Evolutionary conservation across 2,113 vertebrate genomes (phyloP), one percentile per base, ranked within the genome.

Genomic region (Bettongia penicillata): DNA sequence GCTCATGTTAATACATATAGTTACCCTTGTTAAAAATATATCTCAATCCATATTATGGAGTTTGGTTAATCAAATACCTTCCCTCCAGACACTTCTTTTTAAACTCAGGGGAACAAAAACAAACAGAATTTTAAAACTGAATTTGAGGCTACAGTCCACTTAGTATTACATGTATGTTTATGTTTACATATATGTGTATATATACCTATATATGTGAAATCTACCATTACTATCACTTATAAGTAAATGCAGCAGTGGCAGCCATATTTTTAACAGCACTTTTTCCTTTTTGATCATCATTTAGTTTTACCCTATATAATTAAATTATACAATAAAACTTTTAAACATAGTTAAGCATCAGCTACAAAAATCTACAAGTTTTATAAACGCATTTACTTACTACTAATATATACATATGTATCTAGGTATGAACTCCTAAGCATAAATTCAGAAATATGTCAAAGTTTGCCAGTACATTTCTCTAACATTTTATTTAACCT

Each of bases 21-120:
- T 19, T 94, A 48, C 92, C 16, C 94, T 91, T 92, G 25, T 92
- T 97, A 89, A 94, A 43, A 89, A 51, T 1, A 92, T 16, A 3
- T 22, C 92, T 68, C 94, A 8, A 93, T 8, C 49, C 91, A 96
- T 25, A 92, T 93, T 93, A 53, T 92, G n/a, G 2, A 93, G 89
- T 95, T 53, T 95, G 93, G 84, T 97, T 95, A 95, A 95, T 31
- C 50, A 95, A 96, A 95, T 51, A 61, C 26, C 28, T 61, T 61
- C 26, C 26, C 28, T 94, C 93, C 23, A 93, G 51, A 4, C 55
- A 93, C 77, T 92, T 52, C n/a, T 84, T 37, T 93, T 49, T 93
- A 94, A 95, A 90, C 93, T 37, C 90, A 51, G 92, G 47, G 89
- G n/a, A 94, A 77, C 47, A 77, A 51, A 92, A 57, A 31, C 23